A percentile compares a stretch with the other conserved stretches of the same genome.
Evolutionary conservation across 2,113 vertebrate genomes (phyloP).

Genomic region (Hippolais icterina): DNA sequence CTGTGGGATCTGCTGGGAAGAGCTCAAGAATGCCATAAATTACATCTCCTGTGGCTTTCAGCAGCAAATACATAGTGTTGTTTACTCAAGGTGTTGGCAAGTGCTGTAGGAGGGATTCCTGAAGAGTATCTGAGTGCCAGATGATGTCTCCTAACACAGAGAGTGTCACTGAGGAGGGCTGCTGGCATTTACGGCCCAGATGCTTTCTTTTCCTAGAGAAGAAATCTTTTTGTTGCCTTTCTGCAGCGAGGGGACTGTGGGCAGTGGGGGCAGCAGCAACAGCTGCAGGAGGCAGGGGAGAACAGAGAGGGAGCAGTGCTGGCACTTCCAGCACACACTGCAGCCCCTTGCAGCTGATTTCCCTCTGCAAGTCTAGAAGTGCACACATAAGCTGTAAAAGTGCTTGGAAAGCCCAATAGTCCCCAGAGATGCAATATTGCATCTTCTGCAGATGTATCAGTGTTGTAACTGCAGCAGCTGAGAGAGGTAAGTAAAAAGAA

Average conservation of each 20-base stretch:
- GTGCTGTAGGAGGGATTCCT: neutral
- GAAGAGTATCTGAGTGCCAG: neutral
- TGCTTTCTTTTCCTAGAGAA: neutral
- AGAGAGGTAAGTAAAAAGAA: neutral
- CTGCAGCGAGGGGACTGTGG: neutral
- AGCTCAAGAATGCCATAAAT: neutral
- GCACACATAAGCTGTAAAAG: neutral
- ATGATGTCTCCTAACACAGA: neutral
- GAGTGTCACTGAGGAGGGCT: neutral
- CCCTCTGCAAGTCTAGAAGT: neutral
- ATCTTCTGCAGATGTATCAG: neutral
- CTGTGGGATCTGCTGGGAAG: neutral
- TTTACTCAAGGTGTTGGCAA: neutral
- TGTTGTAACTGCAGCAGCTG: neutral
- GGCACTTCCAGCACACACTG: accelerated
- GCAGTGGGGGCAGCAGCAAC: neutral
- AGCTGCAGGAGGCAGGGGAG: neutral
- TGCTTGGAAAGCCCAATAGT: neutral
- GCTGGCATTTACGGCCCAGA: neutral
- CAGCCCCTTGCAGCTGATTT: neutral
- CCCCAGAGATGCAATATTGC: neutral
- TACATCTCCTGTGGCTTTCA: neutral
- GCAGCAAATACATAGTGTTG: neutral
- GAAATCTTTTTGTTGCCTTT: neutral
- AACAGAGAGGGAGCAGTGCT: accelerated